Percentiles rank a stretch among this genome's conserved stretches.
Conservation (phyloP, 2,797 vertebrate species). For the Chrysocyon brachyurus region DNA sequence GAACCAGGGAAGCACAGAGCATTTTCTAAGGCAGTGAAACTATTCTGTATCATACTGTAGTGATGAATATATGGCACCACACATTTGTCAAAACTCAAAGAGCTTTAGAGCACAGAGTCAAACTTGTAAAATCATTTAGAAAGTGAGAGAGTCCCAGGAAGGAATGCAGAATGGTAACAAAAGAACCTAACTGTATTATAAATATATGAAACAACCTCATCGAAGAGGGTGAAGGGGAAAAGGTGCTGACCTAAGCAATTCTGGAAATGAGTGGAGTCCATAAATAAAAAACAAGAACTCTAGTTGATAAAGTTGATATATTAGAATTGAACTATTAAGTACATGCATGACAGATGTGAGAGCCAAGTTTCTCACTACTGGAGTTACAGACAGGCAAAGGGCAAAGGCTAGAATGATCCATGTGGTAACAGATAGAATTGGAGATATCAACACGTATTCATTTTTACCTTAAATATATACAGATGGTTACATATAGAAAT, state of each 20-base stretch:
- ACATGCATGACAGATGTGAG: not conserved
- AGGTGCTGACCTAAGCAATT: not conserved
- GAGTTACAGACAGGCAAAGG: not conserved
- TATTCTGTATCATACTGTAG: not conserved
- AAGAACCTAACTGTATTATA: not conserved
- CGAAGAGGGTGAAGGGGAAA: not conserved
- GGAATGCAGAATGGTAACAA: not conserved
- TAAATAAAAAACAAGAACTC: slow-evolving; percentile 12
- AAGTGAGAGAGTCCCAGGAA: not conserved
- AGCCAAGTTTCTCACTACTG: not conserved
- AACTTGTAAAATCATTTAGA: not conserved
- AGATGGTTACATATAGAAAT: not conserved
- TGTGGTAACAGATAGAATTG: not conserved
- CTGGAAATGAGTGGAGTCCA: not conserved
- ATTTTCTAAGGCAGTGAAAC: not conserved
- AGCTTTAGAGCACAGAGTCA: not conserved
- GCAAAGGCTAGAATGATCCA: not conserved
- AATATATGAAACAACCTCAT: not conserved
- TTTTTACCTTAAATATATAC: not conserved
- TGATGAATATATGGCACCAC: not conserved
- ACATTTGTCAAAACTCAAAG: not conserved
- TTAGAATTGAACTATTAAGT: not conserved
- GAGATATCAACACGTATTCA: not conserved
- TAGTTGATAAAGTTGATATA: not conserved
- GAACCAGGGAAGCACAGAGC: not conserved